Evolutionary conservation across 2,113 vertebrate species (phyloP), one percentile per base, ranked within the genome.

Genomic region (Austrofundulus limnaeus): DNA sequence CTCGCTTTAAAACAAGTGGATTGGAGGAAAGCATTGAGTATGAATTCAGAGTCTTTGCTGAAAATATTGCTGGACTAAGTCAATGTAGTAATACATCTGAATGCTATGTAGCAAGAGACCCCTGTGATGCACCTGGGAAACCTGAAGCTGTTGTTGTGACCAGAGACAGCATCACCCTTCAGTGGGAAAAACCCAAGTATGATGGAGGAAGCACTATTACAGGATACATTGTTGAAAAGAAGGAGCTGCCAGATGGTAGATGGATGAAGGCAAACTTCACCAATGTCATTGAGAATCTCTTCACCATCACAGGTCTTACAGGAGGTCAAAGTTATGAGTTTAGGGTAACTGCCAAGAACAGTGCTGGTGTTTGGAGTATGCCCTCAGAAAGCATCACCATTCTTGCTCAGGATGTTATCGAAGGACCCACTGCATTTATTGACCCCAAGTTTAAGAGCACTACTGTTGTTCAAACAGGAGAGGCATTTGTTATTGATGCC

Each of bases 241-340:
- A 94, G 85, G 96, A 98, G 71, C 87, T 97, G 14, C 96, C 96
- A 57, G 95, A 95, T 65, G 94, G 94, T 72, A 95, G 95, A 15
- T 99, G 96, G 96, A 98, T 96, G 95, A 99, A 98, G 91, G 96
- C 95, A 75, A 99, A 96, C 86, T 98, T 98, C 82, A 95, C 95
- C 8, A 99, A 95, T 50, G 90, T 98, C 21, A 90, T 94, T 79
- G 96, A 98, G 61, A 95, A 94, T 78, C 91, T 97, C 82, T 99
- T 98, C 81, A 95, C 94, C 80, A 88, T 95, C 75, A 94, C 94
- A 53, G 94, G 94, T 65, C 93, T 98, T 80, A 94, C 95, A 64
- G 97, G 95, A 91, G 91, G 95, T 37, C 89, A 95, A 50, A 87
- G 85, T 70, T 98, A 98, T 24, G 96, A 98, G 89, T 98, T 98